phyloP scores from a whole-genome alignment of 1,140 invertebrate genomes.

The Sitobion miscanthi region DNA sequence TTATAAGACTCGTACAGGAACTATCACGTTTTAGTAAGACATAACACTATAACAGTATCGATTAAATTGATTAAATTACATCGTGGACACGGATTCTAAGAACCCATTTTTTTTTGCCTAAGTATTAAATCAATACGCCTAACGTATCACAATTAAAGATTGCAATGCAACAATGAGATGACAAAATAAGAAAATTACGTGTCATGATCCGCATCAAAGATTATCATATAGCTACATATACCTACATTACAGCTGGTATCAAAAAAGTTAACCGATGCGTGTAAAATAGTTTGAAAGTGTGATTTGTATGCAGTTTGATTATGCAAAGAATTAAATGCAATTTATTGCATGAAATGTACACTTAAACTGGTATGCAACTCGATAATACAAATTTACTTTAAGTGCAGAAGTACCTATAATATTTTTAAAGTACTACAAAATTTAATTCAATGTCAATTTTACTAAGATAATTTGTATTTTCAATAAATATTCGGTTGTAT shows the following conservation, averaged over 20 bases:
- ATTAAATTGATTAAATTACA: slow-evolving; percentile 28
- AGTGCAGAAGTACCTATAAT: neutral
- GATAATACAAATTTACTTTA: neutral
- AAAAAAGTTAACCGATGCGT: neutral
- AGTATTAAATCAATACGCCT: neutral
- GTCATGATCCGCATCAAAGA: slow-evolving; percentile 41
- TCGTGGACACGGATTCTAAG: neutral
- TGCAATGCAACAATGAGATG: slow-evolving; percentile 25
- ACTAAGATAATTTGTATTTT: neutral
- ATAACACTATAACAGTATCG: neutral
- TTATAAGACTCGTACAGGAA: neutral
- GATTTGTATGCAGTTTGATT: neutral
- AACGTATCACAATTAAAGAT: slow-evolving; percentile 14
- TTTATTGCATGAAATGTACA: neutral
- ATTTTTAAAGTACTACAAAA: no score
- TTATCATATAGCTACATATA: neutral
- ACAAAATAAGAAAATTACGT: slow-evolving; percentile 25
- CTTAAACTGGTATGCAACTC: neutral
- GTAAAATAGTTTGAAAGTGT: neutral
- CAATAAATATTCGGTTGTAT: neutral
- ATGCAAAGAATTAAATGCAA: neutral
- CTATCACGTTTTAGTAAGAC: neutral
- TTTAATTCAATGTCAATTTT: neutral
- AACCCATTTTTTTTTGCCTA: neutral
- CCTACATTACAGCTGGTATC: neutral